These are phyloP conservation scores for Saxidomus purpurata DNA, from an alignment of 1,140 invertebrate species.

Conservation along the genomic window DNA sequence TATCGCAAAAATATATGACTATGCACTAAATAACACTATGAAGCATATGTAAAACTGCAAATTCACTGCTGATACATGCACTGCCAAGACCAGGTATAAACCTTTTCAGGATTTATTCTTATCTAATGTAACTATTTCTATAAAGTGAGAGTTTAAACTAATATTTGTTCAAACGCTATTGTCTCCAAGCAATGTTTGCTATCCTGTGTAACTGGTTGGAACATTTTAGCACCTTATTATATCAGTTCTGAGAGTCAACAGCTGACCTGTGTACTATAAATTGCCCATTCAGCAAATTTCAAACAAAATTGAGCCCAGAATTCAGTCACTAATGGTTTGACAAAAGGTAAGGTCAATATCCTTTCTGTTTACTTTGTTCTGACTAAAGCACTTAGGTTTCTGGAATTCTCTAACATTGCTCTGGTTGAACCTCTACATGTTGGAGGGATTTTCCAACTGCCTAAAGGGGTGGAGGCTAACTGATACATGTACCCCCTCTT, in stretches of 20 bases:
- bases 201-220: neutral
- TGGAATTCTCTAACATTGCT: no score
- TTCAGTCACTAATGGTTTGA: no score
- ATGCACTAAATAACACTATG: slow-evolving; percentile 4
- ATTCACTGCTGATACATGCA: neutral
- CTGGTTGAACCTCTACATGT: no score
- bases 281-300: neutral
- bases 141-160: neutral
- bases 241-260: neutral
- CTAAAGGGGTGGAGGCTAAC: no score
- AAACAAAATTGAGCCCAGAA: no score
- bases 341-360: no score
- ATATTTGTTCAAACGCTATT: neutral
- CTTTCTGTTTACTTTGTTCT: no score
- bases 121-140: neutral
- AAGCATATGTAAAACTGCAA: slow-evolving; percentile 12
- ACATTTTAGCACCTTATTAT: slow-evolving; percentile 30
- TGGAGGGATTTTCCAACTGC: no score
- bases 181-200: neutral
- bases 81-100: neutral
- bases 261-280: neutral
- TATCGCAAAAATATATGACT: neutral
- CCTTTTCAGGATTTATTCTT: neutral
- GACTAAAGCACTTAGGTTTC: no score
- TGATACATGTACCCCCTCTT: no score